Base-by-base conservation (phyloP, 1,140 invertebrate species). In the Drosophila littoralis region DNA sequence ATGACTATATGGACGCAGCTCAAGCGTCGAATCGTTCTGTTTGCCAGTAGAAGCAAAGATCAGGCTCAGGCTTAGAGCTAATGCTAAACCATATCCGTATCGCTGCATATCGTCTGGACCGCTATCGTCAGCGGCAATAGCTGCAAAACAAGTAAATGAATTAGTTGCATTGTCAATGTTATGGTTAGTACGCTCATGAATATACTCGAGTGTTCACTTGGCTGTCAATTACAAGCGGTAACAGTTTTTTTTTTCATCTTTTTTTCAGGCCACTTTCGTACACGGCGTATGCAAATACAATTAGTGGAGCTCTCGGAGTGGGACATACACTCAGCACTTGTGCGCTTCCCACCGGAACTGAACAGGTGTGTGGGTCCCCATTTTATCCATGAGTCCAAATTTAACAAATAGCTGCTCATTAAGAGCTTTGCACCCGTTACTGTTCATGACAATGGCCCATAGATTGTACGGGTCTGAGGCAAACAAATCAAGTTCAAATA, bases 401-500 rank as follows among this genome's bases (percentile, higher is more conserved):
- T 36, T 36, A 12, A 17, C 51, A 54, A 54, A 54, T 54, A 54
- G 33, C 13, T 15, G 32, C 38, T 50, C 66, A 69, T 61, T 69
- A 61, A 15, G 9, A 22, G 42, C 17, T 22, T 36, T 52, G 35
- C 59, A 63, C 61, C 61, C 48, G 48, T 57, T 55, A 15, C 38
- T 15, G 64, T 63, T 55, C 33, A 60, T 68, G 55, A 51, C 58
- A 42, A 36, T 50, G 43, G 17, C 32, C 55, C 40, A 50, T 12
- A n/a, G 33, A 74, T 60, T 15, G 55, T 57, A 51, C 57, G 36
- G 50, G 42, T 50, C 38, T 60, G 28, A 8, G 38, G 10, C 15
- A 46, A 45, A 54, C 59, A 75, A 72, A 81, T 60, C 67, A 68
- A 79, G 70, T 77, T 76, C 83, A 79, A 88, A 77, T 13, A 68